phyloP scores from a whole-genome alignment of 2,797 vertebrate species.

The Gastrophryne carolinensis region DNA sequence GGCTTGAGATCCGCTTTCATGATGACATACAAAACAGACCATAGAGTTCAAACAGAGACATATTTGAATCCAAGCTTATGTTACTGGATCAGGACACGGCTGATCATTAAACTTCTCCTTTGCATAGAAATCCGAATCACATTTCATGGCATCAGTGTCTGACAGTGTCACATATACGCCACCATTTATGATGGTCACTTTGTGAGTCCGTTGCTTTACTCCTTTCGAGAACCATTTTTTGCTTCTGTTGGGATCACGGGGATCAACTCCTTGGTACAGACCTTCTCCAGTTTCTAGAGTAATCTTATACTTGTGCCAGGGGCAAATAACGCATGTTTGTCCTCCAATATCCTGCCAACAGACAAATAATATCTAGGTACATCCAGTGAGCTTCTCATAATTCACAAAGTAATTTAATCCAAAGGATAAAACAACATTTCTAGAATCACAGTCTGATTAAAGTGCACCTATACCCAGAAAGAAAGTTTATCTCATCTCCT shows the following conservation, averaged over 20 bases:
- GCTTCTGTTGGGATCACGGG: conserved; percentile 62
- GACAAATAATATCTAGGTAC: too few relatives aligned
- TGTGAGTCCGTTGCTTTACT: conserved; percentile 85
- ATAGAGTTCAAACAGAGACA: not conserved
- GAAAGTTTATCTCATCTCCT: too few relatives aligned
- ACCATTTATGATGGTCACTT: conserved; percentile 72
- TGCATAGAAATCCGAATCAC: conserved; percentile 89
- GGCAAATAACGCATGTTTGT: conserved; percentile 87
- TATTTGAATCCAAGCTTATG: not conserved
- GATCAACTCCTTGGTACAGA: conserved; percentile 77
- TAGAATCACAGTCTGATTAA: too few relatives aligned
- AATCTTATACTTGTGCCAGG: conserved; percentile 92
- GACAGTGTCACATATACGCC: conserved; percentile 83
- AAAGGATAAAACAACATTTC: too few relatives aligned
- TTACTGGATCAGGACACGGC: not conserved
- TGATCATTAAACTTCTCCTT: conserved; percentile 75
- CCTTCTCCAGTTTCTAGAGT: conserved; percentile 83
- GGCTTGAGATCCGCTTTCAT: too few relatives aligned
- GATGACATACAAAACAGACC: not conserved
- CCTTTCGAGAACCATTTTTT: conserved; percentile 85
- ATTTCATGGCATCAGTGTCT: conserved; percentile 51
- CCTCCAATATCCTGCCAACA: conserved; percentile 77
- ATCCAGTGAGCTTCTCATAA: too few relatives aligned
- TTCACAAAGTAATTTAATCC: too few relatives aligned
- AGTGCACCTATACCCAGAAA: too few relatives aligned